A percentile compares a stretch with the other conserved stretches of the same genome.
phyloP scores from a whole-genome alignment of 2,888 invertebrate species.

The Argyresthia albistria region DNA sequence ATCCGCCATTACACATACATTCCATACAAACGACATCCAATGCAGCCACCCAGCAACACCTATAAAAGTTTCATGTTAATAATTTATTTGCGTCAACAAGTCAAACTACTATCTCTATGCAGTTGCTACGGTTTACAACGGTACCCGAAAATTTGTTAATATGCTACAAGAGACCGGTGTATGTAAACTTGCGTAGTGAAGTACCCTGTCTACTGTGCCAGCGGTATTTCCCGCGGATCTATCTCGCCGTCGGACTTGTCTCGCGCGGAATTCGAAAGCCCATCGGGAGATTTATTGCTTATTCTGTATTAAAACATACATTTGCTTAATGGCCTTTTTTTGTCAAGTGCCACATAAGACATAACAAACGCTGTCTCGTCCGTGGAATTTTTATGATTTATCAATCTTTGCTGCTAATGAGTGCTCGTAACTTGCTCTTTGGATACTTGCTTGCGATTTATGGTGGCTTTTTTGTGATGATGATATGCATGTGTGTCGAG shows the following conservation, averaged over 20 bases:
- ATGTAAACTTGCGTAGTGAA: neutral
- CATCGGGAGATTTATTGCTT: constrained; percentile 69
- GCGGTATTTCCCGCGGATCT: constrained; percentile 69
- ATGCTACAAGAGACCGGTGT: neutral
- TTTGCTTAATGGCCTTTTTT: constrained; percentile 68
- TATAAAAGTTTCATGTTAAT: neutral
- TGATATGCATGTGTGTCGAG: too few relatives aligned
- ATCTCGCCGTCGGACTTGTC: constrained; percentile 57
- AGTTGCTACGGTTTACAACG: neutral
- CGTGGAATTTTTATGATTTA: constrained; percentile 51
- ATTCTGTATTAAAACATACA: constrained; percentile 69
- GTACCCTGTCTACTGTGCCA: constrained; percentile 17
- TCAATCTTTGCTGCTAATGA: constrained; percentile 23
- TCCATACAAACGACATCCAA: constrained; percentile 20
- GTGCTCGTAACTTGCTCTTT: constrained; percentile 11
- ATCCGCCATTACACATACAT: constrained; percentile 19
- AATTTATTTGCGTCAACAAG: neutral
- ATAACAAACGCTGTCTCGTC: constrained; percentile 22
- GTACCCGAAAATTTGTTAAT: neutral
- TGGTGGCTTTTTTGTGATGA: too few relatives aligned
- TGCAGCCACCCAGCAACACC: constrained; percentile 3
- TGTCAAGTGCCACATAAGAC: constrained; percentile 61
- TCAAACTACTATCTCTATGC: neutral
- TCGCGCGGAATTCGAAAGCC: constrained; percentile 71
- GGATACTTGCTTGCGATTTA: too few relatives aligned